Base-by-base conservation (phyloP, 1,140 invertebrate species). In the Dufourea novaeangliae region DNA sequence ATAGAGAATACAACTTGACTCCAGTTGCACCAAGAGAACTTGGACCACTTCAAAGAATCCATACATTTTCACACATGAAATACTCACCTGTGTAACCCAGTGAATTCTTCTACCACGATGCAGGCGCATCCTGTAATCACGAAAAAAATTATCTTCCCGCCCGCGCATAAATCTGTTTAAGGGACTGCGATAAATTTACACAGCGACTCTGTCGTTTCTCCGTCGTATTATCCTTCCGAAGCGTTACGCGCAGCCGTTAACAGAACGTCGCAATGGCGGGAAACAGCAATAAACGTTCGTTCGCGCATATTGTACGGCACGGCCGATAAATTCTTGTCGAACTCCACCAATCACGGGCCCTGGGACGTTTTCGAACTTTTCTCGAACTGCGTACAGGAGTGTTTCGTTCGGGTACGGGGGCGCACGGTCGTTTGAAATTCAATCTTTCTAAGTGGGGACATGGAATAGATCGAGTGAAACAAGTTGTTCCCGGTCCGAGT, bases 291-390 rank as follows among this genome's bases (percentile, higher is more conserved):
- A 50, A 71, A 59, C 57, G 57, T 78, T 64, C 25, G 50, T 29
- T 52, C 67, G 32, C 66, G 29, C 63, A 67, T 71, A 69, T 75
- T 69, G 59, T 39, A 67, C 57, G 56, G 10, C 29, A 77, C 62
- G 39, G 20, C 66, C 56, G 61, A 84, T 83, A 84, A 84, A 84
- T 84, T 71, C 80, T 74, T 52, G 76, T 66, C 73, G 71, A 83
- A 80, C 39, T 63, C n/a, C 64, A 69, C 41, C 70, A 63, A 83
- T 76, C 77, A 50, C 62, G 66, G 11, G 52, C 64, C 66, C 61
- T 50, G 54, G 12, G 46, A 67, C n/a, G 29, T 46, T 34, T 50
- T 64, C 27, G 52, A 70, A 68, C 20, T 64, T 67, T 39, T 66
- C 69, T 56, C 74, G 63, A 80, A 62, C 71, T 50, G 39, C 52